A percentile compares a stretch with the other conserved stretches of the same genome.
phyloP scores from a whole-genome alignment of 2,113 vertebrate species.

The Elephantulus edwardii region DNA sequence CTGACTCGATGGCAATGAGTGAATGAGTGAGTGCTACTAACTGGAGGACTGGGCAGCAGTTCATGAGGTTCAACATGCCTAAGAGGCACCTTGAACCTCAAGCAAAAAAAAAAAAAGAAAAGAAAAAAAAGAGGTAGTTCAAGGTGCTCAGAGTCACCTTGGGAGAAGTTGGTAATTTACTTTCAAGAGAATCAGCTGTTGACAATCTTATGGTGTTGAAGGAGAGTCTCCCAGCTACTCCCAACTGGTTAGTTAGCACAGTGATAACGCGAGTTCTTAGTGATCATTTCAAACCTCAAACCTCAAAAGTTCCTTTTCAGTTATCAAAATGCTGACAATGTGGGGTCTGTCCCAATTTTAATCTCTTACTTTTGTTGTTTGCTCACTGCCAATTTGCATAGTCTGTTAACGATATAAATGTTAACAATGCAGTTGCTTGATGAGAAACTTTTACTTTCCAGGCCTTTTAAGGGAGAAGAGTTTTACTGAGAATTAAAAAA shows the following conservation, averaged over 20 bases:
- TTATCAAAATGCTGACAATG: slow-evolving; percentile 55
- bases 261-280: slow-evolving; percentile 60
- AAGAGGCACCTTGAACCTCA: not conserved
- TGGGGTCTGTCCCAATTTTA: slow-evolving; percentile 46
- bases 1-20: no score
- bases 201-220: not conserved
- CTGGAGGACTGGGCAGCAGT: not conserved
- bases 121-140: not conserved
- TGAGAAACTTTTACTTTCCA: slow-evolving; percentile 44
- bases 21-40: no score
- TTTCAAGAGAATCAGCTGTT: not conserved
- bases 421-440: slow-evolving; percentile 51
- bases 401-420: slow-evolving; percentile 41
- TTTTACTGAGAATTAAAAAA: not conserved
- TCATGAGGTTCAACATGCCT: not conserved
- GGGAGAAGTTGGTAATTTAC: no score
- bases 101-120: no score
- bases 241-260: not conserved
- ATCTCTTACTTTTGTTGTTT: slow-evolving; percentile 60
- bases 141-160: not conserved
- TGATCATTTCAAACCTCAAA: slow-evolving; percentile 54
- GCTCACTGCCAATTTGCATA: slow-evolving; percentile 48
- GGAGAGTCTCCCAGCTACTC: not conserved
- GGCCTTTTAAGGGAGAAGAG: slow-evolving; percentile 27
- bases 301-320: slow-evolving; percentile 63